Evolutionary conservation across 2,888 invertebrate species (phyloP).

Genomic region (Caenorhabditis uteleia): DNA sequence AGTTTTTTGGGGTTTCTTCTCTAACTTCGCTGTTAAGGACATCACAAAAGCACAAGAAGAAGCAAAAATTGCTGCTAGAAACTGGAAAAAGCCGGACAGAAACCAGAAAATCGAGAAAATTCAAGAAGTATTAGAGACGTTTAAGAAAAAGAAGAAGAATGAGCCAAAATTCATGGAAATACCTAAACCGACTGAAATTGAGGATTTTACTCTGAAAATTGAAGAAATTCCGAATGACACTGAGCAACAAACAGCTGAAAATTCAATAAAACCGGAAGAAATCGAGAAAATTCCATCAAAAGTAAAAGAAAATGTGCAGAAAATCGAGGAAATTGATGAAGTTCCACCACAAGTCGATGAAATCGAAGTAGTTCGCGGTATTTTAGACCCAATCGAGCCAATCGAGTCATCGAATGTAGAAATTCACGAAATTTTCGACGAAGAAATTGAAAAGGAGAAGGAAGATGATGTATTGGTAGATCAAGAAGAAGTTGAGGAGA

Average conservation of each 20-base stretch:
- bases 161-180: too few relatives aligned
- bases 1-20: neutral
- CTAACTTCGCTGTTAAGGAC: conserved; percentile 5
- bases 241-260: too few relatives aligned
- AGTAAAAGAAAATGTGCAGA: too few relatives aligned
- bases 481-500: neutral
- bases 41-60: conserved; percentile 20
- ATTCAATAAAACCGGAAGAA: too few relatives aligned
- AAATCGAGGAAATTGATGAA: conserved; percentile 1
- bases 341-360: neutral
- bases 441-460: neutral
- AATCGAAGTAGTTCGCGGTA: too few relatives aligned
- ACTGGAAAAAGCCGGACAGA: neutral
- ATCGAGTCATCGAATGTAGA: too few relatives aligned
- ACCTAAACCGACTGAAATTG: too few relatives aligned
- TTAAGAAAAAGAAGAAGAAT: neutral
- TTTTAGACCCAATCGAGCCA: too few relatives aligned
- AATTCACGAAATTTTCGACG: neutral
- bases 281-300: too few relatives aligned
- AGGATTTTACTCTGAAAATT: too few relatives aligned
- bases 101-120: neutral
- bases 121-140: neutral
- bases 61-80: neutral
- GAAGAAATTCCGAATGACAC: too few relatives aligned
- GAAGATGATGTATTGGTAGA: neutral